Base-by-base conservation (phyloP, 2,888 invertebrate genomes). In the Capitulum mitella region DNA sequence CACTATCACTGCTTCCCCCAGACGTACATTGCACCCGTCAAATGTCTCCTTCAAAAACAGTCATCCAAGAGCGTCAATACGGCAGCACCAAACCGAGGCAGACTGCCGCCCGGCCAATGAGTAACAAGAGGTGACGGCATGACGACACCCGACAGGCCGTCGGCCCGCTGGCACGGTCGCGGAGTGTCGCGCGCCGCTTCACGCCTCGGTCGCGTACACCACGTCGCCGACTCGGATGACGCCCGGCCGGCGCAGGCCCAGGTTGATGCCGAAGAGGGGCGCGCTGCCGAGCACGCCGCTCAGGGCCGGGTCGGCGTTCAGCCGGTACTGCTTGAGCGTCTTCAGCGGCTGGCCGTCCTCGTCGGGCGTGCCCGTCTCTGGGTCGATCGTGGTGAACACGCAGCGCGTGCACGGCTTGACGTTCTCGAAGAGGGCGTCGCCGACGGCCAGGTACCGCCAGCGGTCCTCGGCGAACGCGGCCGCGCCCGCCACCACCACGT, bases 381-480 rank as follows among this genome's bases (percentile, higher is more conserved):
- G 90, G 84, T 92, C 89, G 1, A 92, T 89, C 0, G 91, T 92
- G 1, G 91, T 91, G 80, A 92, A 84, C n/a, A 91, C 86, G 83
- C 93, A 93, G 82, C 91, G 89, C 0, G 89, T 88, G 83, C 92
- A 92, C 0, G 90, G 90, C 84, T 90, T 91, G 34, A 91, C 85
- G 80, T 90, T 88, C 84, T 90, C 88, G 83, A 92, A 90, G 77
- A 90, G 83, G 22, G 89, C 88, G 10, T 89, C 82, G 12, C 92
- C 91, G 78, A 93, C 90, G 84, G 89, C 90, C 8, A 92, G 84
- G 87, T 90, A 92, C 79, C 89, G 88, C 92, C 92, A 93, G 12
- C 86, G 85, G 83, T 93, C 92, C 85, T 93, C 92, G 3, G 89
- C 91, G 83, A 88, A 85, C 2, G 84, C 81, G 12, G 79, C 76